A percentile compares a stretch with the other conserved stretches of the same genome.
Evolutionary conservation across 2,113 vertebrate genomes (phyloP).

Genomic region (Rutilus rutilus): DNA sequence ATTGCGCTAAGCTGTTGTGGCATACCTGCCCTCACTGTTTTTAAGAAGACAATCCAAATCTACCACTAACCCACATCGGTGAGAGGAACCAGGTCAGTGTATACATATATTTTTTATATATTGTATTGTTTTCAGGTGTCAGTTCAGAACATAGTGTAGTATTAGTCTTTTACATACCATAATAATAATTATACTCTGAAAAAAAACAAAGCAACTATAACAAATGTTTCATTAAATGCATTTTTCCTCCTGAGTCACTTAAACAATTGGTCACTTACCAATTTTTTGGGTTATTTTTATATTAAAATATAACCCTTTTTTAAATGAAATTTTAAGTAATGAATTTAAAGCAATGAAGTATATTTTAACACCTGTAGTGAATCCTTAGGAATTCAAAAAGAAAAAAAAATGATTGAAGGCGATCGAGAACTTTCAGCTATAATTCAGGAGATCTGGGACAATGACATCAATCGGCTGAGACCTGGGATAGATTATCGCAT

Average conservation of each 20-base stretch:
- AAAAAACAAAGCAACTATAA: background rate
- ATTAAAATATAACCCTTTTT: constrained; percentile 2
- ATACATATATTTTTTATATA: background rate
- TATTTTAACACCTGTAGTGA: constrained; percentile 1
- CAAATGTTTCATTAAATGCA: background rate
- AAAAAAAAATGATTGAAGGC: constrained; percentile 70
- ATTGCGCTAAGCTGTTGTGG: background rate
- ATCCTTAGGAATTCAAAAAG: background rate
- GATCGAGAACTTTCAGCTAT: constrained; percentile 75
- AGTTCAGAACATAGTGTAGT: background rate
- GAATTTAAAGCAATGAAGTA: background rate
- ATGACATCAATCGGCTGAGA: constrained; percentile 74
- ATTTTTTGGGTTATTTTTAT: background rate
- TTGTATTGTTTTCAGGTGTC: background rate
- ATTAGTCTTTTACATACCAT: background rate
- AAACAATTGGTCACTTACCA: background rate
- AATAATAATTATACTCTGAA: background rate
- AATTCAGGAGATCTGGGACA: constrained; percentile 80
- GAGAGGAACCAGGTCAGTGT: background rate
- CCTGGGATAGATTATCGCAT: constrained; percentile 82
- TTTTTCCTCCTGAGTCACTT: background rate
- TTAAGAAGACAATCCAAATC: background rate
- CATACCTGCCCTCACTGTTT: background rate
- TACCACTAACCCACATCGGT: background rate
- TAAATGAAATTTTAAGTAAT: background rate